phyloP scores from a whole-genome alignment of 2,113 vertebrate genomes.

The Thunnus thynnus region DNA sequence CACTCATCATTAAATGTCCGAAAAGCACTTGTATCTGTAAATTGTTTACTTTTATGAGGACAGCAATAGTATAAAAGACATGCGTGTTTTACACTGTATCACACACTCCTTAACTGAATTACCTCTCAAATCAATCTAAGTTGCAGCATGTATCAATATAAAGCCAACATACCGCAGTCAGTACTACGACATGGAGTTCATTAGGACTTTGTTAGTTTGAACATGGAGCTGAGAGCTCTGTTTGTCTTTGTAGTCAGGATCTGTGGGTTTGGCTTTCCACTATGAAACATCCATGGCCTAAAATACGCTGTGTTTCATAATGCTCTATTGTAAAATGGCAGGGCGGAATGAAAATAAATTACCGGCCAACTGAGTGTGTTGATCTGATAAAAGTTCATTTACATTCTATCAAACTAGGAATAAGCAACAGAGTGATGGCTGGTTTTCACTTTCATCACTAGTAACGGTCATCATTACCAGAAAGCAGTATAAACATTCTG shows the following conservation, averaged over 20 bases:
- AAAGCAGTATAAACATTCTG: too few relatives aligned
- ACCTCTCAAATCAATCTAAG: neutral
- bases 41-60: neutral
- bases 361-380: too few relatives aligned
- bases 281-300: too few relatives aligned
- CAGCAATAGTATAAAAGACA: too few relatives aligned
- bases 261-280: neutral
- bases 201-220: neutral
- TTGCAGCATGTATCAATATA: neutral
- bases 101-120: neutral
- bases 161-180: neutral
- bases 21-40: neutral
- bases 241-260: neutral
- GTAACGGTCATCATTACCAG: too few relatives aligned
- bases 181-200: neutral
- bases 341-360: neutral
- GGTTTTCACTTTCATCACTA: too few relatives aligned
- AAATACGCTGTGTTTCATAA: neutral
- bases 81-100: neutral
- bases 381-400: neutral
- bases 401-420: neutral
- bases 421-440: too few relatives aligned
- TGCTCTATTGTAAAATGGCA: neutral
- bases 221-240: too few relatives aligned
- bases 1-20: neutral